phyloP scores from a whole-genome alignment of 2,113 vertebrate genomes.

The Pandion haliaetus region DNA sequence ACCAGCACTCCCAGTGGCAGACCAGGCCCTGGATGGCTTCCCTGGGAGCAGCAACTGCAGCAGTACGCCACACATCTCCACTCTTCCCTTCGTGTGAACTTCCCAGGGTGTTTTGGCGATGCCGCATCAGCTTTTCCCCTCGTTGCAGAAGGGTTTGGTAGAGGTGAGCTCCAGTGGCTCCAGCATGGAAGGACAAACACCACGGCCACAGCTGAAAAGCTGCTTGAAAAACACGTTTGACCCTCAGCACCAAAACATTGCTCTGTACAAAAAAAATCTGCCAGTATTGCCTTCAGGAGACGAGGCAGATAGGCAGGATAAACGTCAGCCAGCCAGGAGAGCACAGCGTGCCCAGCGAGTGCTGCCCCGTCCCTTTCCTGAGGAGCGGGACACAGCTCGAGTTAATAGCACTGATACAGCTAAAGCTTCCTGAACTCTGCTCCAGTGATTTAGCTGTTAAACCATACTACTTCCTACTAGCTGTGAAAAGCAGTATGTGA shows the following conservation, averaged over 20 bases:
- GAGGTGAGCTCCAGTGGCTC: not conserved
- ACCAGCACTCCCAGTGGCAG: not conserved
- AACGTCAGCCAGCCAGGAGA: not conserved
- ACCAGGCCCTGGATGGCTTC: not conserved
- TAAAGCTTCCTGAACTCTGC: not conserved
- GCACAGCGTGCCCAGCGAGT: rapidly evolving
- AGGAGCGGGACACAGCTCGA: not conserved
- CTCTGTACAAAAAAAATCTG: not conserved
- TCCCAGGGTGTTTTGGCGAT: not conserved
- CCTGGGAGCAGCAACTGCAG: not conserved
- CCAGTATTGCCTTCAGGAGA: not conserved
- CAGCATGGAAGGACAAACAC: rapidly evolving
- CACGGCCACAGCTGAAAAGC: not conserved
- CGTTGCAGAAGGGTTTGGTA: not conserved
- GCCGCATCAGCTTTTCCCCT: not conserved
- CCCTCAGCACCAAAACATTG: not conserved
- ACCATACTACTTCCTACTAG: not conserved
- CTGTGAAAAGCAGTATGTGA: not conserved
- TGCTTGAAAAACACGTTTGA: not conserved
- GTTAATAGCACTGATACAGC: not conserved
- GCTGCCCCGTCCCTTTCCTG: not conserved
- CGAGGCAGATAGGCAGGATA: not conserved
- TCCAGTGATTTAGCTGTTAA: not conserved
- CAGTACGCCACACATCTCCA: rapidly evolving
- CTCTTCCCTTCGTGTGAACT: rapidly evolving